Base-by-base conservation (phyloP, 2,113 vertebrate genomes). In the Syngnathus typhle region DNA sequence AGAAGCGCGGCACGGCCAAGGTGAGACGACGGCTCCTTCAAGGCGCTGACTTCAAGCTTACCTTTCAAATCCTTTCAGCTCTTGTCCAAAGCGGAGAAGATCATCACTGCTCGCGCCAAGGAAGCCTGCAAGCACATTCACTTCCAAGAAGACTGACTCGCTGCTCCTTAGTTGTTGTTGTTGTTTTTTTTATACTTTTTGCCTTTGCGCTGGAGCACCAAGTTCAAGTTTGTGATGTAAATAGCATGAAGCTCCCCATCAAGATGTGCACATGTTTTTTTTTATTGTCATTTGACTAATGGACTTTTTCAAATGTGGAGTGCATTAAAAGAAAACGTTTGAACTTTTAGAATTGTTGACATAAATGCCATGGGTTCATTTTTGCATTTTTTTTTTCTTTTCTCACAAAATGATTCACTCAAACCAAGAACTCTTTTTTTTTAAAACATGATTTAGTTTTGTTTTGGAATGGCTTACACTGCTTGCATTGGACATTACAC, bases 1-100 rank as follows among this genome's bases (percentile, higher is more conserved):
- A 99, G 90, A 98, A 93, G 69, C 75, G 96, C 10, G 97, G 97
- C 2, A 97, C 94, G 11, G 93, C 97, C 74, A 99, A 98, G 93
- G 95, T 98, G 88, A 90, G 72, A 6, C 7, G n/a, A 0, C 60
- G 16, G 36, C 32, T 0, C 7, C n/a, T 43, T 6, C 6, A 1
- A 6, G 13, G 0, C 0, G 0, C 55, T 32, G 18, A 59, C 16
- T 4, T 15, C 27, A 7, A 36, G 1, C 6, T 15, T 10, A 32
- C 6, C 23, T 11, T 56, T 27, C 5, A 15, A 58, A 58, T 19
- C 13, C 36, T 52, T 78, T 21, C 84, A 99, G 95, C 84, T 99
- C 84, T 94, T 98, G 82, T 93, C 92, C 70, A 98, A 96, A 91
- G 97, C 95, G 2, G 96, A 99, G 82, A 96, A 93, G 83, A 95